These are phyloP conservation scores for Torymus tubicola DNA, from an alignment of 2,888 invertebrate species.

Conservation along the genomic window DNA sequence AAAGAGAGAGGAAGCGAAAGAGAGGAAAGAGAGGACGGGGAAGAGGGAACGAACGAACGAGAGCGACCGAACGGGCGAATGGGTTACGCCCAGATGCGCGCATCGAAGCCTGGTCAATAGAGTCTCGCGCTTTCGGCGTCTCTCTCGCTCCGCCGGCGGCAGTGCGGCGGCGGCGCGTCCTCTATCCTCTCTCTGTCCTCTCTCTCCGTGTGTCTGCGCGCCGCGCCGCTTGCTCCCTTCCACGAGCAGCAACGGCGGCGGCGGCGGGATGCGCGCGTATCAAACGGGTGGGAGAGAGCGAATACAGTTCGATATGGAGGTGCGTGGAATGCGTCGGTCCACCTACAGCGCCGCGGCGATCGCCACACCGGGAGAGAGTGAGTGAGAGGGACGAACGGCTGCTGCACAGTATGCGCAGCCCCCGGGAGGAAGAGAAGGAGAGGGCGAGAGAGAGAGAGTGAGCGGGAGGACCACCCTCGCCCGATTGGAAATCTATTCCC, in stretches of 20 bases:
- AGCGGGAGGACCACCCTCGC: slow-evolving; percentile 68
- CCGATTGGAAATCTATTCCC: slow-evolving; percentile 77
- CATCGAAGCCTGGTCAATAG: slow-evolving; percentile 77
- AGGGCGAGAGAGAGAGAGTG: slow-evolving; percentile 9
- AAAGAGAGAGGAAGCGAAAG: slow-evolving; percentile 60
- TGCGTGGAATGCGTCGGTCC: slow-evolving; percentile 76
- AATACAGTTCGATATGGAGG: slow-evolving; percentile 63
- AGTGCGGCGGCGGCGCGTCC: slow-evolving; percentile 54
- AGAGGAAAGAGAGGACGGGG: slow-evolving; percentile 58
- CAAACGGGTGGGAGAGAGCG: slow-evolving; percentile 57
- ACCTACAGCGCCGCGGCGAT: slow-evolving; percentile 68
- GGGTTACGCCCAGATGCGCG: slow-evolving; percentile 77
- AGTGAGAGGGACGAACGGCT: slow-evolving; percentile 59
- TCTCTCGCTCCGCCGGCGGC: slow-evolving; percentile 46
- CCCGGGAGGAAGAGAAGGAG: slow-evolving; percentile 2
- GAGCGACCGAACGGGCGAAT: slow-evolving; percentile 67
- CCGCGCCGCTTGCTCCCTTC: slow-evolving; percentile 47
- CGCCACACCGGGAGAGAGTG: slow-evolving; percentile 38
- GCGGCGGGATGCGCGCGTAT: slow-evolving; percentile 54
- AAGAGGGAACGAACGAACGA: slow-evolving; percentile 61
- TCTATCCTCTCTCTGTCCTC: slow-evolving; percentile 56
- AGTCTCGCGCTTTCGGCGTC: slow-evolving; percentile 63
- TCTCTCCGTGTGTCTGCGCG: slow-evolving; percentile 52
- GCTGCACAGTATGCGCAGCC: slow-evolving; percentile 34
- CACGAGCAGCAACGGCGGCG: slow-evolving; percentile 14